Evolutionary conservation across 2,113 vertebrate genomes (phyloP).

Genomic region (Acanthisitta chloris): DNA sequence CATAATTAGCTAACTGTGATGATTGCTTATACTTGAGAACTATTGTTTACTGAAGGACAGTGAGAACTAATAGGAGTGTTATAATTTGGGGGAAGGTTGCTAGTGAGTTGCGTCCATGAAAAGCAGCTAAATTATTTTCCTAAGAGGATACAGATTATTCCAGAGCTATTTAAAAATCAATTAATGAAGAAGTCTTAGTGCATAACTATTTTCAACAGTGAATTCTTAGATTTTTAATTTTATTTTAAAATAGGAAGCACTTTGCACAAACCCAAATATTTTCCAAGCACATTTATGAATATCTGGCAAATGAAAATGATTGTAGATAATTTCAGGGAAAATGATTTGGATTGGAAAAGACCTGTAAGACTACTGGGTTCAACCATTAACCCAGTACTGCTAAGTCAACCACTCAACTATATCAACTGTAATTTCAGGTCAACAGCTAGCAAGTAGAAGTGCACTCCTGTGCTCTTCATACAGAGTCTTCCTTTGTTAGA

Average conservation of each 20-base stretch:
- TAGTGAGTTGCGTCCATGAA: neutral
- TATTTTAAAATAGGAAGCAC: neutral
- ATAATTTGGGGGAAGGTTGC: neutral
- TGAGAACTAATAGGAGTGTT: neutral
- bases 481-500: neutral
- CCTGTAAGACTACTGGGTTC: neutral
- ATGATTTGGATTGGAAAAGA: neutral
- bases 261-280: neutral
- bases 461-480: rapidly evolving
- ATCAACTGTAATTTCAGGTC: neutral
- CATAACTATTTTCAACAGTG: neutral
- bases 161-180: neutral
- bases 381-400: neutral
- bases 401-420: neutral
- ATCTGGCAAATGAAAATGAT: neutral
- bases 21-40: neutral
- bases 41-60: neutral
- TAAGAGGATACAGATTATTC: neutral
- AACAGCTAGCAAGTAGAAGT: neutral
- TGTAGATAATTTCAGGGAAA: neutral
- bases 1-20: neutral
- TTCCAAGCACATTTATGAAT: neutral
- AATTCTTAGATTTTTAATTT: neutral
- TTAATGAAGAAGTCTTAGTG: neutral
- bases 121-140: neutral